Base-by-base conservation (phyloP, 2,888 invertebrate species). In the Argyresthia albistria region DNA sequence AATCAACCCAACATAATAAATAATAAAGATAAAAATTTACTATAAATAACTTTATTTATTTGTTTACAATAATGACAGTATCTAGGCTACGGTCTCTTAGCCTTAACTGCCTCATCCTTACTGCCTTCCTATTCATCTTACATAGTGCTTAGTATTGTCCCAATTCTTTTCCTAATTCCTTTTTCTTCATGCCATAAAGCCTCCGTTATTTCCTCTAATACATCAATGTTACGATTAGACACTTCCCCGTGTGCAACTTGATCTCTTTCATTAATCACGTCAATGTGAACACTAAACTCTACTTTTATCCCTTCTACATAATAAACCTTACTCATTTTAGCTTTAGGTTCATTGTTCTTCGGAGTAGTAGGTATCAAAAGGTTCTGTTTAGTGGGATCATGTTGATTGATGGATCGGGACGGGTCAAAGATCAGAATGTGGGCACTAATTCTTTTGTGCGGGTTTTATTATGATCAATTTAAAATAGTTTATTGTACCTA, bases 191-290 rank as follows among this genome's bases (percentile, higher is more conserved):
- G 25, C 25, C 6, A 25, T 25, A 39, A 46, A 37, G 46, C 46
- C 37, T 11, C 55, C 62, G 62, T 69, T 68, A 65, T 67, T 68
- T 70, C 66, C 61, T 60, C 65, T 67, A 70, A 77, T 77, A 67
- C 73, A 76, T 80, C 80, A 80, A 69, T 70, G 74, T 76, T 69
- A 60, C 72, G 70, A 73, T 77, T 73, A 73, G 75, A 78, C 73
- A 73, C 69, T 71, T 73, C 68, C 66, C 63, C 70, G 59, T 75
- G 72, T 74, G 73, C 64, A 60, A 60, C 63, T 59, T 64, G 70
- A 73, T 71, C 69, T 69, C 64, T 70, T 76, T 71, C 69, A 69
- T 83, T 78, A 80, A 83, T 83, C 81, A 81, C 75, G 68, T 68
- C 69, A 67, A 63, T 72, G 70, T 70, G 66, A 65, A 69, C 67